phyloP scores from a whole-genome alignment of 1,140 invertebrate genomes.

The Mactra quadrangularis region DNA sequence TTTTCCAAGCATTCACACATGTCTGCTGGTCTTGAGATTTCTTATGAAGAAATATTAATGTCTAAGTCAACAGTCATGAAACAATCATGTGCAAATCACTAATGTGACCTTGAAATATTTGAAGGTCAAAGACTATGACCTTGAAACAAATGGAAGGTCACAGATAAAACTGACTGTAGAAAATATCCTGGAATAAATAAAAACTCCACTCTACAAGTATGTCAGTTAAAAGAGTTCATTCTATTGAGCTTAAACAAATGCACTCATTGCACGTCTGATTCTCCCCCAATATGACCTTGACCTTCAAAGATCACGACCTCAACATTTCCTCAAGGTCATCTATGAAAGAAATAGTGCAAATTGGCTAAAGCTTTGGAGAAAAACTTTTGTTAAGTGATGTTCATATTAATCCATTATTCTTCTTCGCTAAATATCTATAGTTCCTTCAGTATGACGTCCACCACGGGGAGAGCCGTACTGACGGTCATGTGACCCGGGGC shows the following conservation, averaged over 20 bases:
- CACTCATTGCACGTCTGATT: neutral
- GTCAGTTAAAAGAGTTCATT: too few relatives aligned
- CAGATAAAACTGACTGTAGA: conserved; percentile 1
- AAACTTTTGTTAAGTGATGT: conserved; percentile 15
- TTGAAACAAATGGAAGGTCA: neutral
- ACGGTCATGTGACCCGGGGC: conserved; percentile 42
- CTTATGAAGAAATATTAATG: too few relatives aligned
- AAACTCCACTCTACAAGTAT: neutral
- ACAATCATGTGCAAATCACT: neutral
- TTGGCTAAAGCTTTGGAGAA: conserved; percentile 23
- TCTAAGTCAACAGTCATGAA: too few relatives aligned
- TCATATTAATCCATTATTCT: neutral
- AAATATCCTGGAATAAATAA: neutral
- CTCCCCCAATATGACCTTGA: conserved; percentile 2
- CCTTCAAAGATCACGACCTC: too few relatives aligned
- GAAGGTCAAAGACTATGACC: neutral
- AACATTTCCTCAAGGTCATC: neutral
- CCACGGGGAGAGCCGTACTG: conserved; percentile 45
- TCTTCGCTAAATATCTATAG: conserved; percentile 53
- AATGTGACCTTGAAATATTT: conserved; percentile 21
- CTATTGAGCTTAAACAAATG: too few relatives aligned
- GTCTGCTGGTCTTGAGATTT: too few relatives aligned
- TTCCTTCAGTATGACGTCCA: conserved; percentile 44
- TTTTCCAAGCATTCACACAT: too few relatives aligned
- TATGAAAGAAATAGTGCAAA: conserved; percentile 28